Evolutionary conservation across 2,113 vertebrate species (phyloP).

Genomic region (Burhinus bistriatus): DNA sequence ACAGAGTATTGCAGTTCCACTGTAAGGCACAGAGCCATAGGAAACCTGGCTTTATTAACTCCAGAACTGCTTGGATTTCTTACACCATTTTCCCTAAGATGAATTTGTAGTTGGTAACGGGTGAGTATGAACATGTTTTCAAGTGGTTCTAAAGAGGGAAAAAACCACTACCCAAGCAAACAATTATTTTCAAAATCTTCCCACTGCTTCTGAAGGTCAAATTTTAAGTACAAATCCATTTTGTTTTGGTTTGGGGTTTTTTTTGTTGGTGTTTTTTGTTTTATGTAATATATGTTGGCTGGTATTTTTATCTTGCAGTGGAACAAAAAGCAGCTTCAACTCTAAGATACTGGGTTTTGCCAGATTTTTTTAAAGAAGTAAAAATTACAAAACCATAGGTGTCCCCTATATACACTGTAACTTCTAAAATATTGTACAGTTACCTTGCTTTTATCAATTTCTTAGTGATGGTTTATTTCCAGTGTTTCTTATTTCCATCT

Average conservation of each 20-base stretch:
- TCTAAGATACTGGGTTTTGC: not conserved
- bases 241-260: not conserved
- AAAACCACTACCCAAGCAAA: not conserved
- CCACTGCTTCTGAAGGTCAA: not conserved
- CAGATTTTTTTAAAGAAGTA: not conserved
- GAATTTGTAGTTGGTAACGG: not conserved
- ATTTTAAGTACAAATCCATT: constrained; percentile 23
- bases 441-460: not conserved
- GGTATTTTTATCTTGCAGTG: constrained; percentile 33
- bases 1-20: not conserved
- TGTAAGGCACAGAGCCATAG: not conserved
- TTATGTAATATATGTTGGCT: constrained; percentile 1
- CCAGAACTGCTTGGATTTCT: not conserved
- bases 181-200: constrained; percentile 15
- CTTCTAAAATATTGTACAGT: not conserved
- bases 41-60: not conserved
- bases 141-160: not conserved
- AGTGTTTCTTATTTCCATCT: not conserved
- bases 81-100: not conserved
- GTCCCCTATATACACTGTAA: not conserved
- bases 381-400: not conserved
- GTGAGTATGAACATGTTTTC: not conserved
- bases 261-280: not conserved
- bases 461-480: not conserved
- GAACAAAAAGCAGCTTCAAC: not conserved